A percentile compares a stretch with the other conserved stretches of the same genome.
phyloP scores from a whole-genome alignment of 2,797 vertebrate species.

The Rhodeus uyekii region DNA sequence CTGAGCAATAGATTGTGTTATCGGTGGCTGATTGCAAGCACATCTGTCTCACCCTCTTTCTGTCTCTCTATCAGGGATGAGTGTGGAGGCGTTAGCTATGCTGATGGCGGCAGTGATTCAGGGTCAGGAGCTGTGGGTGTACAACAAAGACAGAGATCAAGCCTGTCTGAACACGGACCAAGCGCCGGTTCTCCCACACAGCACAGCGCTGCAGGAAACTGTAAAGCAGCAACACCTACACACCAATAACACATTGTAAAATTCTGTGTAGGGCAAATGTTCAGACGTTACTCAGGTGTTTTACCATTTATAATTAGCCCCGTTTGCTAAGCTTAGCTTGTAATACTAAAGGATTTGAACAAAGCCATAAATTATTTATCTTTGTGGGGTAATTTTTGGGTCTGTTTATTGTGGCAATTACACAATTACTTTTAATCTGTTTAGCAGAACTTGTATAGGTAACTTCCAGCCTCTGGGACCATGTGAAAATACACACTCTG shows the following conservation, averaged over 20 bases:
- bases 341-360: neutral
- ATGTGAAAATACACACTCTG: neutral
- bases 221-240: slow-evolving; percentile 51
- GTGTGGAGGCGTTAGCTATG: slow-evolving; percentile 74
- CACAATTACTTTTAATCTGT: neutral
- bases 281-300: neutral
- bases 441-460: neutral
- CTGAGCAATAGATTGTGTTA: neutral
- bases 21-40: neutral
- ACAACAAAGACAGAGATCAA: slow-evolving; percentile 67
- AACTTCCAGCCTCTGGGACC: neutral
- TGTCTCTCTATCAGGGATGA: slow-evolving; percentile 71
- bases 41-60: neutral
- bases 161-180: slow-evolving; percentile 64
- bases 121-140: slow-evolving; percentile 75
- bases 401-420: neutral
- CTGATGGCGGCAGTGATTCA: slow-evolving; percentile 76
- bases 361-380: neutral
- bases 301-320: neutral
- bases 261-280: neutral
- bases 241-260: neutral
- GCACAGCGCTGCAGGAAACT: slow-evolving; percentile 61
- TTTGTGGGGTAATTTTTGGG: neutral
- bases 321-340: neutral
- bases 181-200: slow-evolving; percentile 43